Conservation (phyloP, 2,888 invertebrate genomes). For the Eupeodes latifasciatus region DNA sequence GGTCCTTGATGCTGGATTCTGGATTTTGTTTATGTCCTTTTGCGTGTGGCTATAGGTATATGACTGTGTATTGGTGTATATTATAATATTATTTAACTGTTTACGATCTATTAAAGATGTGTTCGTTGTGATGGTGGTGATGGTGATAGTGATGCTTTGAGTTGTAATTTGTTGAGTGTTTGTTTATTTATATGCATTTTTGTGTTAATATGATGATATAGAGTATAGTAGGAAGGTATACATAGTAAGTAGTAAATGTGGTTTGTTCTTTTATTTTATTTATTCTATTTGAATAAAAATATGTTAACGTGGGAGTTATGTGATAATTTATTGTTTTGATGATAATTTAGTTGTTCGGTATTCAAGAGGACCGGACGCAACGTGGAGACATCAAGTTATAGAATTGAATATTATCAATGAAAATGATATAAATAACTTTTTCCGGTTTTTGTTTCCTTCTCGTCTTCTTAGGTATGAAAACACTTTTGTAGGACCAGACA, state of each 20-base stretch:
- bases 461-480: neutral
- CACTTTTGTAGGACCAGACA: neutral
- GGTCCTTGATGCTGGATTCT: constrained; percentile 42
- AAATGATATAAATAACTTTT: neutral
- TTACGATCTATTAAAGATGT: constrained; percentile 75
- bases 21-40: constrained; percentile 67
- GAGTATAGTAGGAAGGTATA: neutral
- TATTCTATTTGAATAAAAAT: neutral
- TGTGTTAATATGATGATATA: constrained; percentile 40
- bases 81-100: constrained; percentile 58
- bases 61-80: constrained; percentile 49
- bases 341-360: constrained; percentile 48
- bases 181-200: constrained; percentile 73
- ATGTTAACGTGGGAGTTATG: constrained; percentile 36
- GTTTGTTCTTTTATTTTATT: constrained; percentile 25
- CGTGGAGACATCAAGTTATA: neutral
- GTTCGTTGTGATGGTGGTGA: constrained; percentile 54
- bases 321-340: constrained; percentile 64
- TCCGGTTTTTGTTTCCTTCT: neutral
- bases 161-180: constrained; percentile 72
- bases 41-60: constrained; percentile 31
- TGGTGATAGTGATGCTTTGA: constrained; percentile 57
- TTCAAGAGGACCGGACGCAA: neutral
- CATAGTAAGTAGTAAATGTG: constrained; percentile 2
- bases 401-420: constrained; percentile 26